Conservation (phyloP, 2,797 vertebrate species). For the Hyperoplus immaculatus region DNA sequence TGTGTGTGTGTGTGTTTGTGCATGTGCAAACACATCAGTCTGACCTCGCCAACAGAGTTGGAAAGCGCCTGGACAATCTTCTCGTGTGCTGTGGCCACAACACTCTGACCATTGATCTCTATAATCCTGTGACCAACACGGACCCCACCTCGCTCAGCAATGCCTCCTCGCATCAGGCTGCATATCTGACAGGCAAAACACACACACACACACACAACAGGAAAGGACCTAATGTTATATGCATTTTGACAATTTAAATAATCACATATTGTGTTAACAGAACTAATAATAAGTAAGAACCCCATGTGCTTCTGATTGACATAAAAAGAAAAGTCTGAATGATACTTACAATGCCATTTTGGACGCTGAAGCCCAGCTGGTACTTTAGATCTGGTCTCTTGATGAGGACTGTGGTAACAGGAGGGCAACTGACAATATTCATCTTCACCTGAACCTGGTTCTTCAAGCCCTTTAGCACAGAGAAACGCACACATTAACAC, state of each 20-base stretch:
- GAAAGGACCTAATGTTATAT: background rate
- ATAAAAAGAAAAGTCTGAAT: background rate
- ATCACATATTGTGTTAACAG: background rate
- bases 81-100: conserved; percentile 98
- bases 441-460: conserved; percentile 98
- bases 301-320: no score
- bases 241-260: background rate
- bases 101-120: conserved; percentile 98
- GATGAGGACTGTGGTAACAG: conserved; percentile 98
- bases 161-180: conserved; percentile 98
- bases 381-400: conserved; percentile 99
- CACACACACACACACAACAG: background rate
- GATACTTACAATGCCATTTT: conserved; percentile 94
- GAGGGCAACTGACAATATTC: conserved; percentile 99
- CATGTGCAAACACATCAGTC: conserved; percentile 38
- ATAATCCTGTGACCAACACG: conserved; percentile 98
- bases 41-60: conserved; percentile 99
- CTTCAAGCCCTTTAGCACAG: conserved; percentile 92
- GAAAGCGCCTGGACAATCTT: conserved; percentile 99
- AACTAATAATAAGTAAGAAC: background rate
- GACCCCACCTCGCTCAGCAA: conserved; percentile 96
- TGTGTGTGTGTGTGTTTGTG: conserved; percentile 5
- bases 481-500: conserved; percentile 24
- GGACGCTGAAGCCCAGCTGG: conserved; percentile 98
- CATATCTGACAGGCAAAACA: conserved; percentile 88